phyloP scores from a whole-genome alignment of 2,888 invertebrate genomes.

The Psococerastis gibbosa region DNA sequence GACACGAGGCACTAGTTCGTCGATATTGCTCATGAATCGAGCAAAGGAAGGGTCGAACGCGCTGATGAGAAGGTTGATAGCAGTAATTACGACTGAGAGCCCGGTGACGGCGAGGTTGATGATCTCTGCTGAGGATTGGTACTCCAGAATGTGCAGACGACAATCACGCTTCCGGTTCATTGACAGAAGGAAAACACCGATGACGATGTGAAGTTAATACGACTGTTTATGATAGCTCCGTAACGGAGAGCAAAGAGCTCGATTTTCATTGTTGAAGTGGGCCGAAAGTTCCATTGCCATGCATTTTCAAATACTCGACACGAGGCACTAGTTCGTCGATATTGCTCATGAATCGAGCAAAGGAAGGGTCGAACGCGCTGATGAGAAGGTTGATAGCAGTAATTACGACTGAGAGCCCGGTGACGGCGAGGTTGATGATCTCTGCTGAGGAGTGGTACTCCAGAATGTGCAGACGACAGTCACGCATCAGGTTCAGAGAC shows the following conservation, averaged over 20 bases:
- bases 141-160: conserved; percentile 46
- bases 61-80: conserved; percentile 54
- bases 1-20: no score
- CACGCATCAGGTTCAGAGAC: conserved; percentile 51
- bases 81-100: conserved; percentile 50
- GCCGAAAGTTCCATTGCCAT: no score
- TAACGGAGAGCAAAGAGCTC: no score
- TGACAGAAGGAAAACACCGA: conserved; percentile 52
- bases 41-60: conserved; percentile 49
- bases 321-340: no score
- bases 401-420: conserved; percentile 48
- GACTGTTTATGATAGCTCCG: no score
- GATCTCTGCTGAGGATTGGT: conserved; percentile 43
- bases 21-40: not conserved
- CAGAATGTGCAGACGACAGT: conserved; percentile 53
- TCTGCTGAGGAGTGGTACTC: conserved; percentile 51
- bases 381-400: conserved; percentile 58
- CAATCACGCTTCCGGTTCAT: conserved; percentile 59
- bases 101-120: conserved; percentile 53
- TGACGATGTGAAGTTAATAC: conserved; percentile 40
- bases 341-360: conserved; percentile 9
- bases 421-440: conserved; percentile 49
- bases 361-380: conserved; percentile 56
- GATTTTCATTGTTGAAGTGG: no score
- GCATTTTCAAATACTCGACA: no score